phyloP scores from a whole-genome alignment of 2,888 invertebrate species.

The Drosophila nr. medialis region DNA sequence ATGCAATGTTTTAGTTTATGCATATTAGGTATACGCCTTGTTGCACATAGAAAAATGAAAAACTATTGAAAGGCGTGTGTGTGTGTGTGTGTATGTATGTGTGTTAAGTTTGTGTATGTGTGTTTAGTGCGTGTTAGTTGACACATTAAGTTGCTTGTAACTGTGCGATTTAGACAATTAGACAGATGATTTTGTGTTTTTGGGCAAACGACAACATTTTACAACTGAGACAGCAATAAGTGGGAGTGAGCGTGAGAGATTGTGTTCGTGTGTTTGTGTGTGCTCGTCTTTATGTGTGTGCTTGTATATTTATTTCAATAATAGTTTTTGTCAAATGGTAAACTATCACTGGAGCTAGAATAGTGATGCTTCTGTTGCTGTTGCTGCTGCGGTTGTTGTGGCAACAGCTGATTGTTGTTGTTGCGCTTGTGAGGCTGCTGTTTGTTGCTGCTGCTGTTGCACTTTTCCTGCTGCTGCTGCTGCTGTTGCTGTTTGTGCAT shows the following conservation, averaged over 20 bases:
- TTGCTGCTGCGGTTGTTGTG: conserved; percentile 54
- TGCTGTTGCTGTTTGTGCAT: conserved; percentile 68
- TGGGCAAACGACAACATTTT: conserved; percentile 26
- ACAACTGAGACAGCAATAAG: conserved; percentile 31
- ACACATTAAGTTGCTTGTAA: conserved; percentile 15
- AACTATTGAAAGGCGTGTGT: conserved; percentile 1
- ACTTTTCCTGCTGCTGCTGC: conserved; percentile 36
- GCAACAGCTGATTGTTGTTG: conserved; percentile 60
- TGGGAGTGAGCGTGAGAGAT: conserved; percentile 14
- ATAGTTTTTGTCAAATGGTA: conserved; percentile 83
- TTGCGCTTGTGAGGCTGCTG: conserved; percentile 58
- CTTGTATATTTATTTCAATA: conserved; percentile 61
- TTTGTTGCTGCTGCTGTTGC: conserved; percentile 46
- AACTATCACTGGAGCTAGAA: conserved; percentile 83
- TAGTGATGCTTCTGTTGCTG: conserved; percentile 69
- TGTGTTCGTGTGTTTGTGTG: conserved; percentile 17
- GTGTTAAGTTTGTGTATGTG: not conserved
- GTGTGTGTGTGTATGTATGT: not conserved
- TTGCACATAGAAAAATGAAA: conserved; percentile 15
- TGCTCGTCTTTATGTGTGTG: conserved; percentile 25
- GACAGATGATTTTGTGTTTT: conserved; percentile 13
- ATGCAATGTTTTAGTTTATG: conserved; percentile 11
- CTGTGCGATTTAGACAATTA: conserved; percentile 16
- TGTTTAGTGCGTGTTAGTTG: conserved; percentile 10
- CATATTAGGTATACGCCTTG: conserved; percentile 20